Base-by-base conservation (phyloP, 2,888 invertebrate genomes). In the Bibio marci region DNA sequence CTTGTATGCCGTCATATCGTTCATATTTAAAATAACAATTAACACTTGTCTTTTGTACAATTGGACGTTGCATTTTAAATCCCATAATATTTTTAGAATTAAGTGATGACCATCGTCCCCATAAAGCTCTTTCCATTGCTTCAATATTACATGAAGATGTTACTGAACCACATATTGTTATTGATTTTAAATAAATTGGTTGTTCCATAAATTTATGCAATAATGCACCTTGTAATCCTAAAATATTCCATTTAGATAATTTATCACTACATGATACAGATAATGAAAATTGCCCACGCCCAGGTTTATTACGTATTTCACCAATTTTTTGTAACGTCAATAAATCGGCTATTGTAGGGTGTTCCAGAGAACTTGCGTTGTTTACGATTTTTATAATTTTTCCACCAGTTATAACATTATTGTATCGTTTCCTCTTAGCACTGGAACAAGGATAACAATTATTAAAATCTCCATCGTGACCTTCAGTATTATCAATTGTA, bases 231-330 rank as follows among this genome's bases (percentile, higher is more conserved):
- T 86, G 91, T 19, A 87, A 55, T 1, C 94, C 92, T 26, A 88
- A 54, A 43, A 81, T 65, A 52, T 80, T 76, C 94, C 94, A 95
- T 50, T 78, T 76, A 3, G 88, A 76, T 12, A 95, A 64, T 67
- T 95, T 95, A 61, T 95, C 94, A 58, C 90, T 92, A 58, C 94
- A 95, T 0, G 90, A 90, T 50, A 92, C 75, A 10, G 90, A 90
- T 31, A 83, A 57, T 1, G 94, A 92, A 35, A 76, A 76, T 54
- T 86, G 80, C 0, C 94, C 94, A 51, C 90, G 68, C 0, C 91
- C 92, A 22, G 92, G 92, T 59, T 94, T 94, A 1, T 78, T 88
- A 41, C 92, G 68, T 10, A 86, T 67, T 47, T 71, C 73, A 22
- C 85, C 80, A 12, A 75, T 54, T 34, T 67, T 56, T 53, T 88